These are phyloP conservation scores for Eristalis intricaria DNA, from an alignment of 2,888 invertebrate genomes.

Conservation along the genomic window DNA sequence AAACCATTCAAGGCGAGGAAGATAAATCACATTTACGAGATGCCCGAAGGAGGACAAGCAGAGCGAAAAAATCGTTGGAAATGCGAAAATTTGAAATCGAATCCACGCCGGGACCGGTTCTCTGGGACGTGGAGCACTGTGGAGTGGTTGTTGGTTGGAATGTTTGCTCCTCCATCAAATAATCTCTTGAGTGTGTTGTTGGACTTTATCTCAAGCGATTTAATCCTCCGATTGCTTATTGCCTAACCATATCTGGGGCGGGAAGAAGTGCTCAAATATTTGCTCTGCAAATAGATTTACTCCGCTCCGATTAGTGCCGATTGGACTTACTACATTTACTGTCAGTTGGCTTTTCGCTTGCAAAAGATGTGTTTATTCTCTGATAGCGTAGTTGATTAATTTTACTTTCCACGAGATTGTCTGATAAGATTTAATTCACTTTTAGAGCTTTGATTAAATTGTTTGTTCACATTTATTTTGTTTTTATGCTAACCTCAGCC, in stretches of 20 bases:
- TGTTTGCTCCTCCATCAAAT: neutral
- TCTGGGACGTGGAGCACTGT: neutral
- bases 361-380: neutral
- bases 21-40: constrained; percentile 25
- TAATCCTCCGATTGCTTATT: neutral
- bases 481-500: no score
- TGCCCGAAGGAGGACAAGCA: neutral
- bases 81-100: constrained; percentile 11
- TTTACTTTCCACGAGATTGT: neutral
- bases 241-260: neutral
- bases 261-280: neutral
- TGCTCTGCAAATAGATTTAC: neutral
- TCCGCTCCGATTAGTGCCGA: neutral
- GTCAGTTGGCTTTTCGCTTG: neutral
- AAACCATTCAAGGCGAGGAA: constrained; percentile 12
- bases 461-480: no score
- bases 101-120: neutral
- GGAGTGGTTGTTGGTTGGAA: neutral
- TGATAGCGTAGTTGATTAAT: neutral
- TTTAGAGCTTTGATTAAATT: no score
- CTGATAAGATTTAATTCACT: no score
- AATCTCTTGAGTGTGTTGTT: no score
- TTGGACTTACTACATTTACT: neutral
- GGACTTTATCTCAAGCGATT: neutral
- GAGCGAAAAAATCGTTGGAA: constrained; percentile 15